A percentile compares a stretch with the other conserved stretches of the same genome.
Conservation (phyloP, 2,113 vertebrate genomes). For the Tetraodon nigroviridis region DNA sequence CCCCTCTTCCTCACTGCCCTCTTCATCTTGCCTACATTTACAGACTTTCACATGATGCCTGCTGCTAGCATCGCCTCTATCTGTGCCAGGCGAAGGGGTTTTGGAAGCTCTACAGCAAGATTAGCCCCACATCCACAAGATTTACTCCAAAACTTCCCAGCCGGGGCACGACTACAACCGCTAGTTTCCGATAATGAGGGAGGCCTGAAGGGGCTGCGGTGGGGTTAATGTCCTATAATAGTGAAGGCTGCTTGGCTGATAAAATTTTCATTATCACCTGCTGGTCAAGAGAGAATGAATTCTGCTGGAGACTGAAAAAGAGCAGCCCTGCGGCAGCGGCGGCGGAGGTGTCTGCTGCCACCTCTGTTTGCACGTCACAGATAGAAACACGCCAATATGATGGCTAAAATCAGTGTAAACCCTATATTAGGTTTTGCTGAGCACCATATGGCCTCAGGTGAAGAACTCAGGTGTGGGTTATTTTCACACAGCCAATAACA, state of each 20-base stretch:
- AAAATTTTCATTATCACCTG: neutral
- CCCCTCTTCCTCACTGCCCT: conserved; percentile 7
- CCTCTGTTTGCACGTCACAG: no score
- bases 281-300: no score
- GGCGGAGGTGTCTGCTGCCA: no score
- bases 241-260: conserved; percentile 7
- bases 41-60: conserved; percentile 30
- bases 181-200: conserved; percentile 29
- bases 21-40: conserved; percentile 3
- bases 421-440: no score
- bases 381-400: no score
- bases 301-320: no score
- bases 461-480: no score
- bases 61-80: conserved; percentile 23
- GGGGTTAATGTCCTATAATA: conserved; percentile 35
- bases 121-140: conserved; percentile 41
- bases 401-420: no score
- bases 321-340: no score
- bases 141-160: conserved; percentile 37
- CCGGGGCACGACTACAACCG: conserved; percentile 27
- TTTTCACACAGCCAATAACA: no score
- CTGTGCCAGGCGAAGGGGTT: conserved; percentile 43
- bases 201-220: conserved; percentile 34
- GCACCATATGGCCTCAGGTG: no score
- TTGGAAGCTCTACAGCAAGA: conserved; percentile 34